These are phyloP conservation scores for Scaptomyza pallida DNA, from an alignment of 1,140 invertebrate species.

Conservation along the genomic window DNA sequence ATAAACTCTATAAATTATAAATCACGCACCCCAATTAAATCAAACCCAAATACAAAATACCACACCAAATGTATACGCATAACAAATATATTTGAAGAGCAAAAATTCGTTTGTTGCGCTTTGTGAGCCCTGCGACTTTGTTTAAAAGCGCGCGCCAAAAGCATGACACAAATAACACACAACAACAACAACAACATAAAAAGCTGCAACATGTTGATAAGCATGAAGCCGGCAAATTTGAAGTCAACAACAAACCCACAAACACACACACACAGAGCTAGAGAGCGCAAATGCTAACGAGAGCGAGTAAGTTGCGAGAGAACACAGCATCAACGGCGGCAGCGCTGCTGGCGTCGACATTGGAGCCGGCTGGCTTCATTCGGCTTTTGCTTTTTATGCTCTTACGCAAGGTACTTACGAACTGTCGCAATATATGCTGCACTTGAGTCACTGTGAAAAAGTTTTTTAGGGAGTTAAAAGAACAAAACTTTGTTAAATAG, in stretches of 20 bases:
- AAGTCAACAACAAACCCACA: slow-evolving; percentile 34
- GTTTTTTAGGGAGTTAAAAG: no score
- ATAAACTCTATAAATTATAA: slow-evolving; percentile 61
- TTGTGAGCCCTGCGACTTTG: slow-evolving; percentile 29
- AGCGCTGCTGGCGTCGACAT: slow-evolving; percentile 40
- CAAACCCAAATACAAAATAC: no score
- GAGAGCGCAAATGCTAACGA: neutral
- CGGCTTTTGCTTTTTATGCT: slow-evolving; percentile 36
- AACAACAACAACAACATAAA: no score
- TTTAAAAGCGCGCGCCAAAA: slow-evolving; percentile 47
- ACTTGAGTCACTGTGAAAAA: no score
- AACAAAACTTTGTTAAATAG: no score
- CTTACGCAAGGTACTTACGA: neutral
- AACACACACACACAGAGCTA: slow-evolving; percentile 4
- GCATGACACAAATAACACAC: slow-evolving; percentile 7
- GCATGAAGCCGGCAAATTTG: slow-evolving; percentile 39
- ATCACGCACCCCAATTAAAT: slow-evolving; percentile 62
- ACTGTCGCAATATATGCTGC: neutral
- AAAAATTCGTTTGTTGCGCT: slow-evolving; percentile 9
- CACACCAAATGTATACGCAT: slow-evolving; percentile 15
- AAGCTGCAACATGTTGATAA: slow-evolving; percentile 53
- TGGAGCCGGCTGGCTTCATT: slow-evolving; percentile 40
- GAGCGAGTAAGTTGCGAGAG: slow-evolving; percentile 8
- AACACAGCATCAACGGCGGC: slow-evolving; percentile 42
- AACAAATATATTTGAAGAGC: neutral